phyloP scores from a whole-genome alignment of 2,888 invertebrate species.

The Magallana nippona region DNA sequence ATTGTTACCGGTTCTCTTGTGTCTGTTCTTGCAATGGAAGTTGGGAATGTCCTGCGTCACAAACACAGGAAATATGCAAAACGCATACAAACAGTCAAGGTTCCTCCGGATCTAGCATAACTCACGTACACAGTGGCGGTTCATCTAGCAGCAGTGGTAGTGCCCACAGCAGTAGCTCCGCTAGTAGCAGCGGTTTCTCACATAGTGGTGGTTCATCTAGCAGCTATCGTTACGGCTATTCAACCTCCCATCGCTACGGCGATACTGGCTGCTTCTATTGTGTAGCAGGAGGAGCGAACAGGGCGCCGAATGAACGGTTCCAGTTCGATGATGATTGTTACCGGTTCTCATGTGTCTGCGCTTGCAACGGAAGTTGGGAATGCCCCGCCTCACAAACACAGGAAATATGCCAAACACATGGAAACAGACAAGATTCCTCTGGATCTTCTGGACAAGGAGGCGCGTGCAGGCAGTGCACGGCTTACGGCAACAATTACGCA shows the following conservation, averaged over 20 bases:
- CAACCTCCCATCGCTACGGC: background rate
- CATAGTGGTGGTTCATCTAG: no score
- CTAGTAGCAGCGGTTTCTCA: no score
- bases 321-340: constrained; percentile 62
- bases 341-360: constrained; percentile 65
- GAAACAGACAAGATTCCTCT: background rate
- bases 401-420: constrained; percentile 46
- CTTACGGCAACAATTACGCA: constrained; percentile 42
- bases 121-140: background rate
- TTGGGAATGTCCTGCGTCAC: constrained; percentile 60
- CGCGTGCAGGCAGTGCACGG: constrained; percentile 53
- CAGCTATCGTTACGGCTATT: background rate
- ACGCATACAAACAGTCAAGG: background rate
- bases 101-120: constrained; percentile 40
- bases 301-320: constrained; percentile 57
- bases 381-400: constrained; percentile 57
- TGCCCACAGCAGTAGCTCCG: no score
- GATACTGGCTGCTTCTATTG: constrained; percentile 52
- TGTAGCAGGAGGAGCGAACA: constrained; percentile 45
- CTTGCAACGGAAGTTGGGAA: constrained; percentile 62
- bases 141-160: no score
- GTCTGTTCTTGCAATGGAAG: constrained; percentile 65
- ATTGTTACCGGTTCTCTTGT: constrained; percentile 65
- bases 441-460: constrained; percentile 38
- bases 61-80: constrained; percentile 51